A percentile compares a stretch with the other conserved stretches of the same genome.
Conservation (phyloP, 2,888 invertebrate genomes). For the Diaperis boleti region DNA sequence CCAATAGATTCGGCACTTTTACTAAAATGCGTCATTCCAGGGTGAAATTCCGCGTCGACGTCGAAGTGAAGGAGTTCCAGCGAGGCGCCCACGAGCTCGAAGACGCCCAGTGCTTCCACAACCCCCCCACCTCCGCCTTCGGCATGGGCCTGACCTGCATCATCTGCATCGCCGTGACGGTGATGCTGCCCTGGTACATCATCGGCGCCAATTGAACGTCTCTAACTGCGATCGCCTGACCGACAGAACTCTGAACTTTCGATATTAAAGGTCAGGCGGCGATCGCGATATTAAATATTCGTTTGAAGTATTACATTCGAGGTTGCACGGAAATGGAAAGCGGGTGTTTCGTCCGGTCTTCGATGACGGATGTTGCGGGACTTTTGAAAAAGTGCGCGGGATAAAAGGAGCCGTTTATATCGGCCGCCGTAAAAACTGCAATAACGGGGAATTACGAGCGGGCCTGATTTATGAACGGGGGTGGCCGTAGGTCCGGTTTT, state of each 20-base stretch:
- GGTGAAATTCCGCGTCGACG: constrained; percentile 70
- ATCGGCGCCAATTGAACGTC: constrained; percentile 58
- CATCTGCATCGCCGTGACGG: constrained; percentile 68
- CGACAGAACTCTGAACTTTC: constrained; percentile 37
- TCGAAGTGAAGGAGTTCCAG: constrained; percentile 69
- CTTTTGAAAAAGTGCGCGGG: too few relatives aligned
- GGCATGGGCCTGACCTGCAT: constrained; percentile 69
- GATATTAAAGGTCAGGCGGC: constrained; percentile 30
- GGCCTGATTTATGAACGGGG: too few relatives aligned
- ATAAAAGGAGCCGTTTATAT: too few relatives aligned
- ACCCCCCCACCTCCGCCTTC: constrained; percentile 58
- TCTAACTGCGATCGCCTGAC: constrained; percentile 40
- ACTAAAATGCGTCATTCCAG: too few relatives aligned
- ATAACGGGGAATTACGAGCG: too few relatives aligned
- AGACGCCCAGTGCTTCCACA: constrained; percentile 59
- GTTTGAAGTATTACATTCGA: constrained; percentile 23
- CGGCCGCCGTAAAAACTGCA: too few relatives aligned
- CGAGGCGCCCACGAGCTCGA: constrained; percentile 66
- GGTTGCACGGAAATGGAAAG: background rate
- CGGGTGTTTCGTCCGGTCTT: background rate
- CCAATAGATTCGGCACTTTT: too few relatives aligned
- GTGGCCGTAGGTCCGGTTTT: too few relatives aligned
- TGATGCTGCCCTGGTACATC: constrained; percentile 69
- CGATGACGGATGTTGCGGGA: background rate
- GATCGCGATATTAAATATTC: constrained; percentile 43